Base-by-base conservation (phyloP, 2,888 invertebrate species). In the Corythucha ciliata region DNA sequence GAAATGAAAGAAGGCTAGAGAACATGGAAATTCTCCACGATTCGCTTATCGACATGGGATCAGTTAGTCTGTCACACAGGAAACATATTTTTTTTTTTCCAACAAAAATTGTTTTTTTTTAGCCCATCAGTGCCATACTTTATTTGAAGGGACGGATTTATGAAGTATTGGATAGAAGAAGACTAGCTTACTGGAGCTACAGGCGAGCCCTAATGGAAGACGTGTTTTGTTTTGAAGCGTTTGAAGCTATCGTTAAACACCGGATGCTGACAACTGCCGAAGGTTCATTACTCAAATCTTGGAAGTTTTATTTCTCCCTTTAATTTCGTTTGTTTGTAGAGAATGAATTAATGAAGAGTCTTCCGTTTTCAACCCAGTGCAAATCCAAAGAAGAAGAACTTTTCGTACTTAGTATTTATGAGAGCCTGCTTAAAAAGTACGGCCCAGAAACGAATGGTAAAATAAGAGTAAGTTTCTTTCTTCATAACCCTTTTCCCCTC, bases 201-300 rank as follows among this genome's bases (percentile, higher is more conserved):
- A 80, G 81, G 44, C 79, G 85, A 59, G 91, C 94, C 0, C 71
- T 96, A 32, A 77, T 81, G 48, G 80, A 80, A 47, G 93, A 96
- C 67, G 83, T 90, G 25, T 83, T 87, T 64, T 92, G 92, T 65
- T 89, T 83, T 63, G 93, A 96, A 68, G 94, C 94, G 0, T 80
- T 94, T 58, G 87, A 93, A 64, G 76, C 88, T 18, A 71, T 96
- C 33, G 80, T 91, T 6, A 85, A 88, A 60, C 90, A 94, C 69
- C 92, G 94, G 68, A 92, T 94, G 78, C 73, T 96, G 6, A 83
- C 89, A 59, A 76, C 83, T 22, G 72, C 76, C 60, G 88, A 89
- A 77, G 76, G 89, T 85, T 63, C 40, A 24, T 24, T 24, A 21
- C 44, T n/a, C 56, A 10, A 24, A 21, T 44, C 18, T 12, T 10